phyloP scores from a whole-genome alignment of 2,888 invertebrate genomes.

The Gryllus longicercus region DNA sequence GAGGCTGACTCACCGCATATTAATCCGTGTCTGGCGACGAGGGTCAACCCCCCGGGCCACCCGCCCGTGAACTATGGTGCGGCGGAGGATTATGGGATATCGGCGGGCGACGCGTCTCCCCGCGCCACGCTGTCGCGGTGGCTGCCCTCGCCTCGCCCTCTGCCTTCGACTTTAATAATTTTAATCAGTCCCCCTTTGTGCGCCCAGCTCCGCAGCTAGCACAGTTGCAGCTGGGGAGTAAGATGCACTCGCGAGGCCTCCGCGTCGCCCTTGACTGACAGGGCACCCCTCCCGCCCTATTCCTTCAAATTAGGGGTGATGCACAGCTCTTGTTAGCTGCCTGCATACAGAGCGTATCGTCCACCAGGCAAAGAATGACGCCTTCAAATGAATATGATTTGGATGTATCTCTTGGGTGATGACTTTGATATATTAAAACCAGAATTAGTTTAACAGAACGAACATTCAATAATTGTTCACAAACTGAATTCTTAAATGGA shows the following conservation, averaged over 20 bases:
- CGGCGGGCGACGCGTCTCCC: neutral
- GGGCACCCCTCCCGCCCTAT: too few species aligned
- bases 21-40: slow-evolving; percentile 5
- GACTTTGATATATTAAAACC: too few species aligned
- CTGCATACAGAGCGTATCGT: too few species aligned
- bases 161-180: neutral
- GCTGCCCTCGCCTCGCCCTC: neutral
- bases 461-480: too few species aligned
- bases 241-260: neutral
- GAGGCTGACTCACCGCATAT: slow-evolving; percentile 6
- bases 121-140: neutral
- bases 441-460: too few species aligned
- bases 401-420: too few species aligned
- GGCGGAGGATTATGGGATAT: neutral
- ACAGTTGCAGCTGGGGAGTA: neutral
- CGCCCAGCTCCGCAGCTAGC: neutral
- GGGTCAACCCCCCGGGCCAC: neutral
- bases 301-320: too few species aligned
- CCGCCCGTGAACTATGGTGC: neutral
- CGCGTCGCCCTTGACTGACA: too few species aligned
- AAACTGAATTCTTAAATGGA: too few species aligned
- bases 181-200: slow-evolving; percentile 17
- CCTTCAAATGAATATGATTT: too few species aligned
- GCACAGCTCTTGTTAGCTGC: too few species aligned
- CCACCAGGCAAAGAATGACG: too few species aligned